Percentiles rank a stretch among this genome's conserved stretches.
These are phyloP conservation scores for Porites divaricata DNA, from an alignment of 92 coral and sea anemone genomes.

Conservation along the genomic window DNA sequence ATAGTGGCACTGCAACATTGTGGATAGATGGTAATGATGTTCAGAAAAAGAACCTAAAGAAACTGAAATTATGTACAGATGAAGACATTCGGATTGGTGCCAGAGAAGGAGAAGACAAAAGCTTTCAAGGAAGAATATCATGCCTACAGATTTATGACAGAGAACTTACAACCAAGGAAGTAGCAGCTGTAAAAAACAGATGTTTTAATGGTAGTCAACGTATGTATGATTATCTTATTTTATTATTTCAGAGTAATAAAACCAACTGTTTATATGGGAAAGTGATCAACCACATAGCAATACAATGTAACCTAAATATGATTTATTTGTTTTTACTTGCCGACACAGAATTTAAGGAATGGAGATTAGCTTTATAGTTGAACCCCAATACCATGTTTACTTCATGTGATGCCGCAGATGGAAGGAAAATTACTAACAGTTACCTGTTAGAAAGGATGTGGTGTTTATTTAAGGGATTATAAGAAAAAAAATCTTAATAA, in stretches of 20 bases:
- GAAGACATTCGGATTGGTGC: slow-evolving; percentile 68
- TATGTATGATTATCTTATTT: neutral
- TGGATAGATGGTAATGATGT: slow-evolving; percentile 74
- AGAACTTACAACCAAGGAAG: slow-evolving; percentile 52
- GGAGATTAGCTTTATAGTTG: too few species aligned
- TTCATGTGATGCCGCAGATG: too few species aligned
- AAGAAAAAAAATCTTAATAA: too few species aligned
- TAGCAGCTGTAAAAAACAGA: slow-evolving; percentile 60
- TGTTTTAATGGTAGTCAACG: slow-evolving; percentile 56
- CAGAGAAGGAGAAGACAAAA: slow-evolving; percentile 38
- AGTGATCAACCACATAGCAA: neutral
- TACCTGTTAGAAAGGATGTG: too few species aligned
- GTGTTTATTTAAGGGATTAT: too few species aligned
- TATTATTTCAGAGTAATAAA: too few species aligned
- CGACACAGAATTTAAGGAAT: too few species aligned
- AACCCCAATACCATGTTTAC: too few species aligned
- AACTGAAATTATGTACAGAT: slow-evolving; percentile 60
- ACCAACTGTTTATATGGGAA: neutral
- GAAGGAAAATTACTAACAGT: too few species aligned
- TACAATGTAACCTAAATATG: too few species aligned
- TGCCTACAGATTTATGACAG: slow-evolving; percentile 80
- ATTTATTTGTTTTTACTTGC: too few species aligned
- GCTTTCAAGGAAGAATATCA: slow-evolving; percentile 78
- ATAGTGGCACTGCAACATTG: slow-evolving; percentile 61
- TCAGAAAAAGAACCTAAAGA: slow-evolving; percentile 35